Base-by-base conservation (phyloP, 2,797 vertebrate species). In the Micromesistius poutassou region DNA sequence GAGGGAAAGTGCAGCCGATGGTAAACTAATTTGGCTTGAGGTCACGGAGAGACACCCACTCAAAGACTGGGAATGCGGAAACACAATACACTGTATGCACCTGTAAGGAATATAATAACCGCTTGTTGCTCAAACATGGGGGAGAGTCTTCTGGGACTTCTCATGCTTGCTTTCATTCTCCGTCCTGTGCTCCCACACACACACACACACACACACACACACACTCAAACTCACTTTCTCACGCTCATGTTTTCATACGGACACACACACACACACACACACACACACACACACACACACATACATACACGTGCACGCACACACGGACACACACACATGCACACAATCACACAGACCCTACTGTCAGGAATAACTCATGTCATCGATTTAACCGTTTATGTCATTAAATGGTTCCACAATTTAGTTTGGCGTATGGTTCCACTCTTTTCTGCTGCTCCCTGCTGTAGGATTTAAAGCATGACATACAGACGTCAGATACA, bases 21-120 rank as follows among this genome's bases (percentile, higher is more conserved):
- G 91, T 89, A 92, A 92, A 93, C 87, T 88, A 89, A 90, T 93
- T 91, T 83, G 81, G 79, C 79, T 19, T 80, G 74, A 74, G 75
- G 74, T 31, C 28, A 16, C 31, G 28, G 71, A 55, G 40, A 35
- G 33, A 73, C 35, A 76, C 72, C 28, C 74, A 75, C 74, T 19
- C 72, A 35, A 14, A 73, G 16, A 38, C 33, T 22, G 8, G 33
- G 31, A 30, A 36, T 35, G 35, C 50, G 30, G 22, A 66, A n/a
- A 35, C 46, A 35, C 13, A 74, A 79, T 71, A 82, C 31, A 46
- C 71, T 35, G 36, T n/a, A 7, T 68, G 22, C 62, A 68, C 25
- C 62, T 68, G 25, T 14, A 6, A 22, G 31, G 22, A 19, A 38
- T 35, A 38, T 22, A n/a, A 33, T 33, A 22, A 73, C 0, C 6